Evolutionary conservation across 2,888 invertebrate genomes (phyloP).

Genomic region (Drosophila fungiperda): DNA sequence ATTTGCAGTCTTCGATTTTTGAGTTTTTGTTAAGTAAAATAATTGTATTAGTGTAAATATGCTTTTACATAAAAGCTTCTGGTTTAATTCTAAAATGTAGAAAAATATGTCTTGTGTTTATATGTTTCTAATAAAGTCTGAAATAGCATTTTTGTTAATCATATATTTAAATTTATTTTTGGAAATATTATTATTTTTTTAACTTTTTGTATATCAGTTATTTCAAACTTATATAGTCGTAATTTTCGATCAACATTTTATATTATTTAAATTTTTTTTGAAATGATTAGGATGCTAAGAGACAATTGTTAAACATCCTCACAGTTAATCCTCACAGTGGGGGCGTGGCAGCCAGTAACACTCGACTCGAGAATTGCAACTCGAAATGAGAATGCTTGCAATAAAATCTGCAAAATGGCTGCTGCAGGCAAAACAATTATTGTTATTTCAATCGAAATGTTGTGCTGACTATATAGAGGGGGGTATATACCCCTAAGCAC

Average conservation of each 20-base stretch:
- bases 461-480: constrained; percentile 20
- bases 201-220: not conserved
- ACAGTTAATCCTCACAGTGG: too few species aligned
- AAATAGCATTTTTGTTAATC: not conserved
- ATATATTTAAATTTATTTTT: too few species aligned
- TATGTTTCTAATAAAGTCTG: not conserved
- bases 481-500: not conserved
- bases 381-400: constrained; percentile 23
- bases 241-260: too few species aligned
- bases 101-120: not conserved
- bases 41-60: too few species aligned
- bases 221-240: not conserved
- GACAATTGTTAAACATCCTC: not conserved
- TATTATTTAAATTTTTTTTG: not conserved
- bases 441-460: constrained; percentile 73
- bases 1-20: not conserved
- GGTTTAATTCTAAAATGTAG: not conserved
- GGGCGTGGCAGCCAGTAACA: constrained; percentile 41
- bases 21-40: not conserved
- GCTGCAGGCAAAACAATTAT: constrained; percentile 63
- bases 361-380: constrained; percentile 48
- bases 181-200: not conserved
- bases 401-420: not conserved
- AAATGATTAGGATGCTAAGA: not conserved
- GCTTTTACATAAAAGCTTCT: not conserved